Conservation (phyloP, 2,888 invertebrate genomes). For the Microdon myrmicae region DNA sequence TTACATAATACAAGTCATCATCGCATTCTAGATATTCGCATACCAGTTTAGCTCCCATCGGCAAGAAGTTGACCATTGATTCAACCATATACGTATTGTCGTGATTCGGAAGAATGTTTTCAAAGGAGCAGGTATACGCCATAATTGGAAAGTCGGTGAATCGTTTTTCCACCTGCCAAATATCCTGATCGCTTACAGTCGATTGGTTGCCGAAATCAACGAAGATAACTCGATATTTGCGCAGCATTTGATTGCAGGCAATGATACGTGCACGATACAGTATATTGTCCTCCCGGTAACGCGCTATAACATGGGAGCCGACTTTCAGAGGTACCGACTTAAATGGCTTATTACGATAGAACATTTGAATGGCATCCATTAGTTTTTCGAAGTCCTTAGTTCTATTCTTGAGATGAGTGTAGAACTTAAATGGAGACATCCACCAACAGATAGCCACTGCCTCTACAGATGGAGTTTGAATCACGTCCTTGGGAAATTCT, state of each 20-base stretch:
- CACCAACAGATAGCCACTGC: slow-evolving; percentile 79
- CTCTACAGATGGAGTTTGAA: slow-evolving; percentile 70
- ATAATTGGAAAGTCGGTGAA: slow-evolving; percentile 76
- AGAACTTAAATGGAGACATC: slow-evolving; percentile 78
- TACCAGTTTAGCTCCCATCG: slow-evolving; percentile 58
- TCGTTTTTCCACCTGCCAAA: slow-evolving; percentile 77
- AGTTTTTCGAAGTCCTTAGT: slow-evolving; percentile 73
- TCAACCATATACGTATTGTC: slow-evolving; percentile 65
- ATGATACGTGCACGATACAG: slow-evolving; percentile 77
- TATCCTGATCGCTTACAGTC: slow-evolving; percentile 72
- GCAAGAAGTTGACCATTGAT: slow-evolving; percentile 64
- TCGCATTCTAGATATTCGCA: slow-evolving; percentile 61
- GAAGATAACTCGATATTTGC: slow-evolving; percentile 75
- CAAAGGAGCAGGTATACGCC: slow-evolving; percentile 76
- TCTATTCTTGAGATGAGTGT: slow-evolving; percentile 70
- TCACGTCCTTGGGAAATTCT: slow-evolving; percentile 67
- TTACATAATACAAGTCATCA: slow-evolving; percentile 58
- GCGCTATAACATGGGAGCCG: slow-evolving; percentile 76
- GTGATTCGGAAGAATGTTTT: slow-evolving; percentile 71
- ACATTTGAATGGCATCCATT: slow-evolving; percentile 77
- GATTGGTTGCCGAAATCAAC: slow-evolving; percentile 82
- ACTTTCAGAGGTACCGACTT: slow-evolving; percentile 66
- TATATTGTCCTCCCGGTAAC: slow-evolving; percentile 77
- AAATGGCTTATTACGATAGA: slow-evolving; percentile 70
- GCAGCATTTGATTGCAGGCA: slow-evolving; percentile 69